Base-by-base conservation (phyloP, 2,797 vertebrate genomes). In the Distichodus sexfasciatus region DNA sequence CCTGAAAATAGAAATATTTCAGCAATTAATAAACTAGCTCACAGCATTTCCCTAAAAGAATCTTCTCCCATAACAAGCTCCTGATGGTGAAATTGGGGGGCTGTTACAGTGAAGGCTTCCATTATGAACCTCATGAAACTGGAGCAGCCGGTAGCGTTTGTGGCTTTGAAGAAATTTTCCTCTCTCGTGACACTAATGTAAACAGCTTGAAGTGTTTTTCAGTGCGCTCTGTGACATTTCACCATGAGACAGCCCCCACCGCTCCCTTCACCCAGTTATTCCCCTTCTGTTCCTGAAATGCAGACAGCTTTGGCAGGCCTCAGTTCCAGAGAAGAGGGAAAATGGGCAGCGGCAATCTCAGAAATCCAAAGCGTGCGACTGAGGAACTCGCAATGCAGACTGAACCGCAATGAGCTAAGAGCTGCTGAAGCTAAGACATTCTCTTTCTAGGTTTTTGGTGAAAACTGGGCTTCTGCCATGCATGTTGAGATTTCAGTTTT, bases 191-290 rank as follows among this genome's bases (percentile, higher is more conserved):
- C 57, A 54, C 47, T 48, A 67, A 81, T 47, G 60, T 48, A 75
- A 84, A 81, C 79, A 81, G 40, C 44, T 41, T 36, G 58, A 81
- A 80, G 79, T 71, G 76, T 66, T 76, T 81, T 71, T 65, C 57
- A 53, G 26, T 61, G 81, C n/a, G n/a, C n/a, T n/a, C 51, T 72
- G 63, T 33, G 66, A 72, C 73, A 66, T 78, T 54, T 61, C 51
- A 57, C 81, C 74, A 74, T 71, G 44, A 21, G 7, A 9, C 21
- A 29, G 26, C 31, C 29, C 35, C 15, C 77, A 44, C n/a, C n/a
- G 31, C 28, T 77, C 82, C 59, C 66, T 85, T 4, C 33, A 41
- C 23, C 6, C 46, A 40, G 4, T 26, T 15, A 12, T 33, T 61
- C 57, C n/a, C 31, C 28, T 28, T 76, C 58, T 38, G 21, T 79